Percentiles rank a stretch among this genome's conserved stretches.
Conservation (phyloP, 2,113 vertebrate species). For the Tyrannus savana region DNA sequence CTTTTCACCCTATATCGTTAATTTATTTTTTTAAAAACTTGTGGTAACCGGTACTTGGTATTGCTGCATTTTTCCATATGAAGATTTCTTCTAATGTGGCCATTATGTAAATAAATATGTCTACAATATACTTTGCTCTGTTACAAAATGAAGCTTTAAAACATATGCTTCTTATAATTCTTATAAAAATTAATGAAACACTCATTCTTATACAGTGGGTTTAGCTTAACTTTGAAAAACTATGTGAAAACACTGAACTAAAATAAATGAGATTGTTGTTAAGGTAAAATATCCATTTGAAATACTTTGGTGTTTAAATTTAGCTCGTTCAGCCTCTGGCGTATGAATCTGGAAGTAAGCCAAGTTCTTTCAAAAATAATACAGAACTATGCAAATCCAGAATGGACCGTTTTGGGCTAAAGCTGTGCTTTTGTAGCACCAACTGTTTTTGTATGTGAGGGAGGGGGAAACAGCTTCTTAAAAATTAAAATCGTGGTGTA, state of each 20-base stretch:
- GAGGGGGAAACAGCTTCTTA: not conserved
- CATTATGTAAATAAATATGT: constrained; percentile 33
- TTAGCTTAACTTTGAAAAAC: constrained; percentile 22
- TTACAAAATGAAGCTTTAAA: constrained; percentile 21
- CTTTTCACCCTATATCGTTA: constrained; percentile 25
- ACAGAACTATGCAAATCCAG: not conserved
- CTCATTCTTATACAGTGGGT: constrained; percentile 14
- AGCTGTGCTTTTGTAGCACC: not conserved
- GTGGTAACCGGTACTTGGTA: not conserved
- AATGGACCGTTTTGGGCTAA: not conserved
- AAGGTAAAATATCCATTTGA: constrained; percentile 37
- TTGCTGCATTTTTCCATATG: constrained; percentile 14
- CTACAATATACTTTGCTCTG: not conserved
- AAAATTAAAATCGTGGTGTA: not conserved
- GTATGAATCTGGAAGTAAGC: not conserved
- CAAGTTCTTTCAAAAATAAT: not conserved
- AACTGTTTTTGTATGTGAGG: not conserved
- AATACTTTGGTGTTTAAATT: constrained; percentile 10
- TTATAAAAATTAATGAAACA: constrained; percentile 58
- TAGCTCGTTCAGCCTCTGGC: not conserved
- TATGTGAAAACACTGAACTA: not conserved
- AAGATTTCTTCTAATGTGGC: constrained; percentile 38
- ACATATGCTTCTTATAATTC: constrained; percentile 43
- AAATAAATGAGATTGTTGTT: constrained; percentile 23
- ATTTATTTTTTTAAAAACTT: not conserved